Evolutionary conservation across 2,113 vertebrate species (phyloP).

Genomic region (Antigone vipio): DNA sequence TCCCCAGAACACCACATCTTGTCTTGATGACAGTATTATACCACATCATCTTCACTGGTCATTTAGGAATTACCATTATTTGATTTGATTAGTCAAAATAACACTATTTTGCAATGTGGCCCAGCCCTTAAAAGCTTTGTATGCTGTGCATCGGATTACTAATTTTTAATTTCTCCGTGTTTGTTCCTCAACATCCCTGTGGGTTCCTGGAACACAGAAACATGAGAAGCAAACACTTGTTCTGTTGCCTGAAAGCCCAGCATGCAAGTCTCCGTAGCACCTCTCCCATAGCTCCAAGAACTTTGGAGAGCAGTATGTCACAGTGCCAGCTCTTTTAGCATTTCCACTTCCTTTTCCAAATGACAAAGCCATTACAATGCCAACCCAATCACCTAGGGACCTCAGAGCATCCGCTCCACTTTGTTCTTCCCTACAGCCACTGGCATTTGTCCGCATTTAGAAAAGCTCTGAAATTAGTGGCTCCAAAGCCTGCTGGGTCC

Average conservation of each 20-base stretch:
- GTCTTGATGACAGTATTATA: neutral
- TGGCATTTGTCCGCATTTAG: neutral
- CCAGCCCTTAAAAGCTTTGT: neutral
- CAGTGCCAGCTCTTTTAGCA: neutral
- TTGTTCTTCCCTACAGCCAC: neutral
- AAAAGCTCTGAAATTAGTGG: neutral
- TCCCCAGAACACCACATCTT: neutral
- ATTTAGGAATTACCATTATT: neutral
- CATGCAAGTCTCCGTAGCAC: neutral
- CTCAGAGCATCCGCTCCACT: neutral
- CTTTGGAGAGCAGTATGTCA: neutral
- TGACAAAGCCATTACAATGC: neutral
- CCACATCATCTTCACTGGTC: neutral
- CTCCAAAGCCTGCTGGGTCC: neutral
- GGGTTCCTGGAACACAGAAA: neutral
- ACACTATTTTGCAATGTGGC: accelerated
- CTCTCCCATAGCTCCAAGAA: neutral
- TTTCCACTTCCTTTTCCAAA: neutral
- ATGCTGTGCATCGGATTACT: neutral
- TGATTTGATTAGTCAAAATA: neutral
- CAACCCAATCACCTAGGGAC: neutral
- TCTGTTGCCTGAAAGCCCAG: neutral
- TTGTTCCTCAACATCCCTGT: neutral
- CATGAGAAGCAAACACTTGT: neutral
- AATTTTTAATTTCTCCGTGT: neutral